These are phyloP conservation scores for Xenopus borealis DNA, from an alignment of 2,113 vertebrate genomes.

Conservation along the genomic window DNA sequence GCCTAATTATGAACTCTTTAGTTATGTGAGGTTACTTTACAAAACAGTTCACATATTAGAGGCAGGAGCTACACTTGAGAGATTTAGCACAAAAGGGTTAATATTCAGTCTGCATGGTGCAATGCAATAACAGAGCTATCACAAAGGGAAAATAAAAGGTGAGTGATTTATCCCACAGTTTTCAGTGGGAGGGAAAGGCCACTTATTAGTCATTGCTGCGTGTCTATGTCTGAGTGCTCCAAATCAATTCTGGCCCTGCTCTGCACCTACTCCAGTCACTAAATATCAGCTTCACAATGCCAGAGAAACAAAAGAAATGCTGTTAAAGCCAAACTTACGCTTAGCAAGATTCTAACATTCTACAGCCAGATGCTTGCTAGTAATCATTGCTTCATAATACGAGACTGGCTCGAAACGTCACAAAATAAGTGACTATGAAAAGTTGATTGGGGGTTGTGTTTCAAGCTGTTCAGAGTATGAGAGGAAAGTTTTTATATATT, in stretches of 20 bases:
- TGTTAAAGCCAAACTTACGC: neutral
- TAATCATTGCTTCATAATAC: neutral
- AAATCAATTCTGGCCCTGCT: slow-evolving; percentile 3
- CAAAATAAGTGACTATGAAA: neutral
- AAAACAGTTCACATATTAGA: too few relatives aligned
- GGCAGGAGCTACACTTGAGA: too few relatives aligned
- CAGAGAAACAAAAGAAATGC: slow-evolving; percentile 8
- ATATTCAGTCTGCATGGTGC: neutral
- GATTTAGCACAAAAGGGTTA: neutral
- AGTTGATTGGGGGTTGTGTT: neutral
- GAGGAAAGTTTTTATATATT: neutral
- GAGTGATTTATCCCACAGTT: slow-evolving; percentile 5
- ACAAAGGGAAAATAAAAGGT: too few relatives aligned
- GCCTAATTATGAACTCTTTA: too few relatives aligned
- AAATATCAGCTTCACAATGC: slow-evolving; percentile 5
- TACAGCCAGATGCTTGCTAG: neutral
- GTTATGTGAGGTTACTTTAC: too few relatives aligned
- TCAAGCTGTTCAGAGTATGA: neutral
- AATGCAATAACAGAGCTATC: too few relatives aligned
- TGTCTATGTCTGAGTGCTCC: neutral
- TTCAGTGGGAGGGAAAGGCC: slow-evolving; percentile 31
- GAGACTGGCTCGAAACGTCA: neutral
- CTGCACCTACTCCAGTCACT: slow-evolving; percentile 5
- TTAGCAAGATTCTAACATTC: neutral
- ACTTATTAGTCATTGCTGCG: slow-evolving; percentile 36